Evolutionary conservation across 2,888 invertebrate species (phyloP).

Genomic region (Aporophyla lueneburgensis): DNA sequence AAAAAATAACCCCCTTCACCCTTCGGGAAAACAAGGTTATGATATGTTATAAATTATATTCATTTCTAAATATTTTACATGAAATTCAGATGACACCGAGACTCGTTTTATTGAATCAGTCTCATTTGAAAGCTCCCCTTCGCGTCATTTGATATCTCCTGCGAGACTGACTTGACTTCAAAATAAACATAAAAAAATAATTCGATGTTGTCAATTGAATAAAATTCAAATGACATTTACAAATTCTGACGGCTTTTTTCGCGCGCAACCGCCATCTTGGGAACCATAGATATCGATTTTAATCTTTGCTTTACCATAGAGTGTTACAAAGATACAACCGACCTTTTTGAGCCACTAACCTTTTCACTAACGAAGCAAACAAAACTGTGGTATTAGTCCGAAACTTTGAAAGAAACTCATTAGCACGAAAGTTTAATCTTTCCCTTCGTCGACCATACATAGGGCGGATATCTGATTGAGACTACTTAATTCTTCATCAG

Average conservation of each 20-base stretch:
- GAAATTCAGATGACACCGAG: constrained; percentile 18
- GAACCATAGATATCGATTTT: constrained; percentile 6
- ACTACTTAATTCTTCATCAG: constrained; percentile 18
- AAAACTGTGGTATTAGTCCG: constrained; percentile 37
- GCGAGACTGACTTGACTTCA: constrained; percentile 16
- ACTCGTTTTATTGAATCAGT: constrained; percentile 30
- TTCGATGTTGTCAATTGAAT: constrained; percentile 21
- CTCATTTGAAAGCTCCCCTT: constrained; percentile 7
- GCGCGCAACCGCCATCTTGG: constrained; percentile 26
- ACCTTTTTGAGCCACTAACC: constrained; percentile 29
- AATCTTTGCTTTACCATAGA: constrained; percentile 19
- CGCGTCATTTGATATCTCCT: constrained; percentile 41
- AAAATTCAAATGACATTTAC: constrained; percentile 30
- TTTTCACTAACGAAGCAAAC: constrained; percentile 48
- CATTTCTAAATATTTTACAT: background rate
- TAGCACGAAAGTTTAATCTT: constrained; percentile 50
- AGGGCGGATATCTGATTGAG: constrained; percentile 27
- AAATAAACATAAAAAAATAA: constrained; percentile 41
- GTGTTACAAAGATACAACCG: constrained; percentile 31
- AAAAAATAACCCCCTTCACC: too few relatives aligned
- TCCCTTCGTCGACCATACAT: constrained; percentile 30
- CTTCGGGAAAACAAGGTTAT: too few relatives aligned
- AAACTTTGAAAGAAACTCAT: constrained; percentile 55
- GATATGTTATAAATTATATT: constrained; percentile 1
- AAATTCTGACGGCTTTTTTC: constrained; percentile 6